A percentile compares a stretch with the other conserved stretches of the same genome.
Conservation (phyloP, 2,113 vertebrate species). For the Macrotus californicus region DNA sequence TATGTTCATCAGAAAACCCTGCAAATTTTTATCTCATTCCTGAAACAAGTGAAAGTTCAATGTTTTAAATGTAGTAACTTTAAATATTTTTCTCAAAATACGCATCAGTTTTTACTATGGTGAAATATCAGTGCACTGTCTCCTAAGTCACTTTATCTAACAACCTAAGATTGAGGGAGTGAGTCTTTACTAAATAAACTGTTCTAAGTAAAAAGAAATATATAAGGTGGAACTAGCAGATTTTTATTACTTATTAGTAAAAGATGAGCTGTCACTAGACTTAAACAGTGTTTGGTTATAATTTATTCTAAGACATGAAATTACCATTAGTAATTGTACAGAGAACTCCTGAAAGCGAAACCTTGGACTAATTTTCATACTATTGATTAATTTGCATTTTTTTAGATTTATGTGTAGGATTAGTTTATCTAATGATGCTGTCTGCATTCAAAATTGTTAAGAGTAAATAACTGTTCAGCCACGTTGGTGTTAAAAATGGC, state of each 20-base stretch:
- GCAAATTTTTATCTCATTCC: background rate
- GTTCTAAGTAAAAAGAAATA: background rate
- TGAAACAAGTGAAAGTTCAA: background rate
- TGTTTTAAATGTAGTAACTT: background rate
- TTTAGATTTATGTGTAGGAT: background rate
- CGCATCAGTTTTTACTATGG: background rate
- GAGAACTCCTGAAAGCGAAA: slow-evolving; percentile 21
- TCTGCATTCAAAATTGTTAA: background rate
- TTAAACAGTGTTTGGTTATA: background rate
- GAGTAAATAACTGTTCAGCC: background rate
- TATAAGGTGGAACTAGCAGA: background rate
- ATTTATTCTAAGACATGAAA: background rate
- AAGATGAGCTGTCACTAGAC: background rate
- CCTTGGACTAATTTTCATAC: background rate
- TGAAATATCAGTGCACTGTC: background rate
- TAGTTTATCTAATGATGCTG: background rate
- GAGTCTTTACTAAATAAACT: background rate
- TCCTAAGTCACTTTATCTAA: background rate
- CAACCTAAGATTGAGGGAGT: background rate
- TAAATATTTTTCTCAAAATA: background rate
- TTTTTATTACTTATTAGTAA: background rate
- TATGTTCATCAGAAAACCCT: background rate
- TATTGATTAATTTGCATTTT: slow-evolving; percentile 10
- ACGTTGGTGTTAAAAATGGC: background rate
- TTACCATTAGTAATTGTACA: background rate